phyloP scores from a whole-genome alignment of 2,888 invertebrate genomes.

The Rhagonycha fulva region DNA sequence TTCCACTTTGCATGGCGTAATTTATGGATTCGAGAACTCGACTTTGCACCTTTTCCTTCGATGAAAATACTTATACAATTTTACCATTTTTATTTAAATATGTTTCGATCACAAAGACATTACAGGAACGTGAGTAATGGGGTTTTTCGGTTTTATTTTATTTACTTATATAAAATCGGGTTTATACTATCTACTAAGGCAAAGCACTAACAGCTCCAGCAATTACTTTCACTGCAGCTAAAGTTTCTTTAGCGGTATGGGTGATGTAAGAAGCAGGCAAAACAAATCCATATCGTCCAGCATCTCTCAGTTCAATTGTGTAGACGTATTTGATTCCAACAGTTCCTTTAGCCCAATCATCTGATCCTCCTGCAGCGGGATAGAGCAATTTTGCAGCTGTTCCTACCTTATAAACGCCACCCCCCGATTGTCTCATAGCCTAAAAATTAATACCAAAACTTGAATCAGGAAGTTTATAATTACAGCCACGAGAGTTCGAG shows the following conservation, averaged over 20 bases:
- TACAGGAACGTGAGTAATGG: not conserved
- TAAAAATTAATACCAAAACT: slow-evolving; percentile 44
- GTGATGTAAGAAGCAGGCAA: slow-evolving; percentile 79
- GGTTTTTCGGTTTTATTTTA: not conserved
- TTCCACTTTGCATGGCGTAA: too few relatives aligned
- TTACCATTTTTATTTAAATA: too few relatives aligned
- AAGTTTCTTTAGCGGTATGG: slow-evolving; percentile 74
- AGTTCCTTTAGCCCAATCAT: slow-evolving; percentile 90
- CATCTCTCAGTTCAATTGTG: slow-evolving; percentile 87
- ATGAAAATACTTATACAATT: too few relatives aligned
- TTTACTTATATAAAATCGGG: slow-evolving; percentile 1
- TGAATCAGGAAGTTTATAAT: too few relatives aligned
- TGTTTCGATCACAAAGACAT: too few relatives aligned
- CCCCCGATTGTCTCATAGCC: slow-evolving; percentile 65
- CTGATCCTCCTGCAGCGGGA: slow-evolving; percentile 81
- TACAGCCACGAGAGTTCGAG: too few relatives aligned
- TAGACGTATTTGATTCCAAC: slow-evolving; percentile 85
- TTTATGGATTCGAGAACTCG: too few relatives aligned
- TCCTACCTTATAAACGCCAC: slow-evolving; percentile 73
- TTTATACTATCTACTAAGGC: slow-evolving; percentile 32
- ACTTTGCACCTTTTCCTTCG: too few relatives aligned
- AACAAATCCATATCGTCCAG: slow-evolving; percentile 84
- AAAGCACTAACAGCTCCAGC: slow-evolving; percentile 57
- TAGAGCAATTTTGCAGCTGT: slow-evolving; percentile 79
- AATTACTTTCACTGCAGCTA: slow-evolving; percentile 71